A percentile compares a stretch with the other conserved stretches of the same genome.
Evolutionary conservation across 2,888 invertebrate species (phyloP).

Genomic region (Drosophila subquinaria): DNA sequence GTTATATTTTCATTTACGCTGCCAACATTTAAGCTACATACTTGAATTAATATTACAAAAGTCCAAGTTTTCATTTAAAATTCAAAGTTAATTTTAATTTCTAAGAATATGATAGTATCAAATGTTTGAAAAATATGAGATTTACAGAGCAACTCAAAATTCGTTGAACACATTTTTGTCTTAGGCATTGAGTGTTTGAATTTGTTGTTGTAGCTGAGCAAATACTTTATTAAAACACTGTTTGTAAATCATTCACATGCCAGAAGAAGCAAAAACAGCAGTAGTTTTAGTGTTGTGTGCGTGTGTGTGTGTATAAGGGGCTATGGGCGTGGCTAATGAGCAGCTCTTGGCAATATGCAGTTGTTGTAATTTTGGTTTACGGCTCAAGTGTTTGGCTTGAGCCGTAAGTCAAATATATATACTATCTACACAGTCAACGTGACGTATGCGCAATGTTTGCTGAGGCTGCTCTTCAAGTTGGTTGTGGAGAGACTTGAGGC

Average conservation of each 20-base stretch:
- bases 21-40: no score
- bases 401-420: slow-evolving; percentile 52
- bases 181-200: slow-evolving; percentile 43
- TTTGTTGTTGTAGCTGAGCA: slow-evolving; percentile 61
- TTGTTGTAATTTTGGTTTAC: slow-evolving; percentile 65
- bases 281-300: background rate
- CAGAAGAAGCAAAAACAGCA: slow-evolving; percentile 14
- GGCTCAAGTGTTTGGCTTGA: slow-evolving; percentile 59
- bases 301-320: background rate
- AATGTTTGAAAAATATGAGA: background rate
- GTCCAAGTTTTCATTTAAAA: background rate
- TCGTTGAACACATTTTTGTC: background rate
- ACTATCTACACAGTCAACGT: slow-evolving; percentile 26
- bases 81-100: background rate
- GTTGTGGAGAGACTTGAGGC: background rate
- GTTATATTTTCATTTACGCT: background rate
- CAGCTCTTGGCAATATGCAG: slow-evolving; percentile 43
- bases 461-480: slow-evolving; percentile 18
- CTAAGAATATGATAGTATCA: background rate
- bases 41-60: background rate
- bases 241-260: slow-evolving; percentile 58
- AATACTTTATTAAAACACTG: slow-evolving; percentile 80
- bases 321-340: slow-evolving; percentile 64
- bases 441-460: slow-evolving; percentile 59
- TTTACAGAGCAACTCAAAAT: slow-evolving; percentile 3